Base-by-base conservation (phyloP, 1,140 invertebrate species). In the Brachionus sp. region DNA sequence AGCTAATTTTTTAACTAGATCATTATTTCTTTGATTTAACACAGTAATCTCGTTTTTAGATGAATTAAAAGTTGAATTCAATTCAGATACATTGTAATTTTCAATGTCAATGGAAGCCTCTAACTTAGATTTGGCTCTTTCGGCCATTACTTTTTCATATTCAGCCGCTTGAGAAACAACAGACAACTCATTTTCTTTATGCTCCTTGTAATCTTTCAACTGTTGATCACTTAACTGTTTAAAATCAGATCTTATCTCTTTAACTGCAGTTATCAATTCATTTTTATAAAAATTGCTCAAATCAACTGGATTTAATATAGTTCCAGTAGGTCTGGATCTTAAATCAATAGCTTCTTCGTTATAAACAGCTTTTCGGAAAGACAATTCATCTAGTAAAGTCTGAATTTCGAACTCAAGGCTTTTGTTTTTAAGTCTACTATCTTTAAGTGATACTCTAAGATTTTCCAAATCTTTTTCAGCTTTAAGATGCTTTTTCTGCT, bases 251-350 rank as follows among this genome's bases (percentile, higher is more conserved):
- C 50, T 57, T 16, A 80, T 80, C 25, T 80, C 46, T 39, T 37
- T 39, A 5, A 80, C 77, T 35, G 77, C 77, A 23, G 77, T 80
- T 16, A 57, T 35, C 10, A 80, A n/a, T 66, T 80, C 77, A 37
- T 39, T 80, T 62, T 66, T 80, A 25, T 80, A 80, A 42, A 80
- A 80, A 80, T 80, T 80, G 50, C 39, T 80, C 33, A 80, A 35
- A 35, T 80, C 77, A 1, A 75, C 44, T 75, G 70, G 70, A 25
- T 75, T 75, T 12, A 75, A 19, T 25, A 75, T 46, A 12, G 70
- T 46, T 37, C 50, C 75, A 13, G 12, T 25, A 9, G 77, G 77
- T 37, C 29, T 57, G 13, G 50, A 35, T 57, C 46, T 80, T 37
- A 80, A 42, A 13, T 80, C 77, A 44, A 23, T 62, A 35, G 25